Conservation (phyloP, 2,797 vertebrate species). For the Echiichthys vipera region DNA sequence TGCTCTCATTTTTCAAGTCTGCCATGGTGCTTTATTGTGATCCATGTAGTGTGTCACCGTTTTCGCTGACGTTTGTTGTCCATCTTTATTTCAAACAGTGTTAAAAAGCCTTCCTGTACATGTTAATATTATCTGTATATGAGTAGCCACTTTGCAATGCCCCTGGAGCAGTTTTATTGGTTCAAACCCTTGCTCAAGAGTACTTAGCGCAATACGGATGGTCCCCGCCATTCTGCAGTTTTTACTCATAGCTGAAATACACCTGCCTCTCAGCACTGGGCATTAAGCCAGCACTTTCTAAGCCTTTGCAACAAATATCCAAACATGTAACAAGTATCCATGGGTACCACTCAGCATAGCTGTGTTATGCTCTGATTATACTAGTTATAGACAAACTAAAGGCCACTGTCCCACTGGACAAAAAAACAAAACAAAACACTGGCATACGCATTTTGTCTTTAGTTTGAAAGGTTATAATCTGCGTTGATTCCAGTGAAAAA, state of each 20-base stretch:
- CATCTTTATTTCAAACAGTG: background rate
- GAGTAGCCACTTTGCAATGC: background rate
- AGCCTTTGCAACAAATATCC: background rate
- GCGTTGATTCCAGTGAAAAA: no score
- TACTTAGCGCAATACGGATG: background rate
- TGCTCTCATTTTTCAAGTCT: conserved; percentile 37
- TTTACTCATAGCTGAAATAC: background rate
- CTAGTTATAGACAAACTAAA: background rate
- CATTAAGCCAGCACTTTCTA: background rate
- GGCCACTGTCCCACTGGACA: no score
- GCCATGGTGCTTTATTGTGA: conserved; percentile 21
- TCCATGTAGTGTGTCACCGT: background rate
- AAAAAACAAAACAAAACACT: no score
- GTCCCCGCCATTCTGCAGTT: background rate
- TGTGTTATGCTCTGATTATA: background rate
- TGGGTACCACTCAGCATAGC: background rate
- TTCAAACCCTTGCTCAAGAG: conserved; percentile 22
- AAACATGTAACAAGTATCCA: background rate
- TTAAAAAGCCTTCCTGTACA: background rate
- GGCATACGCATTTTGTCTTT: no score
- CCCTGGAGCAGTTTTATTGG: background rate
- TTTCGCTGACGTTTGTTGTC: background rate
- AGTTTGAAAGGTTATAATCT: no score
- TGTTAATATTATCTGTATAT: background rate
- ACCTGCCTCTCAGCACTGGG: conserved; percentile 1